Percentiles rank a stretch among this genome's conserved stretches.
Evolutionary conservation across 1,140 invertebrate species (phyloP).

Genomic region (Ceratoteleas bidentatus): DNA sequence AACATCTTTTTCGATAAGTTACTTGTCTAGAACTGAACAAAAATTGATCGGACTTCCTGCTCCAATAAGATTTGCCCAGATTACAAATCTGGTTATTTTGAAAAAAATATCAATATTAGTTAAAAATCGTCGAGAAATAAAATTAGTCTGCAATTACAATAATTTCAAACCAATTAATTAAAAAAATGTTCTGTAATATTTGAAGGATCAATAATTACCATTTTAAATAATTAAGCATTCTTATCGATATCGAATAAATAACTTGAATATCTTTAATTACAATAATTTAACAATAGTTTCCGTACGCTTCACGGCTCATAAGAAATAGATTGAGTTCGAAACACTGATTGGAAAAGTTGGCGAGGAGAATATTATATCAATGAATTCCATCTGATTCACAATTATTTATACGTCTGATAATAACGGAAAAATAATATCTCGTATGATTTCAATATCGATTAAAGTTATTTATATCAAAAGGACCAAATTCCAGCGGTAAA

Average conservation of each 20-base stretch:
- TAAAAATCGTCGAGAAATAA: too few species aligned
- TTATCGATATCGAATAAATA: not conserved
- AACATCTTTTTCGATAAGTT: too few species aligned
- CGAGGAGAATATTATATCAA: constrained; percentile 15
- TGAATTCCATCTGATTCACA: constrained; percentile 9
- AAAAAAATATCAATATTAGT: too few species aligned
- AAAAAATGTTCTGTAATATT: too few species aligned
- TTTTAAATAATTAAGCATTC: too few species aligned
- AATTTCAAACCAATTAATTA: too few species aligned
- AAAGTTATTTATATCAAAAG: not conserved
- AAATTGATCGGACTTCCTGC: too few species aligned
- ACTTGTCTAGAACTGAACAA: too few species aligned
- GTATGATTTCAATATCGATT: not conserved
- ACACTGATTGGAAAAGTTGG: constrained; percentile 24
- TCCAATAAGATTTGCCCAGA: too few species aligned
- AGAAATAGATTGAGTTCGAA: constrained; percentile 22
- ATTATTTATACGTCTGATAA: not conserved
- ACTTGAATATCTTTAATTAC: constrained; percentile 3
- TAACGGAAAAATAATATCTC: not conserved
- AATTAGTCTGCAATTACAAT: too few species aligned
- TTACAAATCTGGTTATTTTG: too few species aligned
- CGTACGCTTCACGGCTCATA: constrained; percentile 13
- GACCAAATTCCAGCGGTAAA: not conserved
- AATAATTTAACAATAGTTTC: constrained; percentile 18
- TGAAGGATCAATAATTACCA: too few species aligned